Evolutionary conservation across 1,140 invertebrate genomes (phyloP), one percentile per base, ranked within the genome.

Genomic region (Apis laboriosa): DNA sequence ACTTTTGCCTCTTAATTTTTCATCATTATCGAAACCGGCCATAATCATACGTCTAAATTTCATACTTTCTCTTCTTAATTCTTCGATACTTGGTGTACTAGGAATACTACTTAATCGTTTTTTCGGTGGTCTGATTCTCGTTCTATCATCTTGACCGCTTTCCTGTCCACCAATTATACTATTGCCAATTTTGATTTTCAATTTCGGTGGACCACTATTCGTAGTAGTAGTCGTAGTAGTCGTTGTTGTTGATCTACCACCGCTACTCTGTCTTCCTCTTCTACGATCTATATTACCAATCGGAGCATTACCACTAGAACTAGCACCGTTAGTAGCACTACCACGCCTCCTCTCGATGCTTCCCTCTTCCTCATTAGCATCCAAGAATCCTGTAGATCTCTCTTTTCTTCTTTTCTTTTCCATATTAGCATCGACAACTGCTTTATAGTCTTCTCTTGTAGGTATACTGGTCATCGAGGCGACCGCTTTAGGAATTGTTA

Each of bases 401-500:
- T 95, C 94, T 71, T 96, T 95, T 90, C 97, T 97, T 55, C 96
- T 95, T 87, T 97, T 97, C 92, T 97, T 96, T 89, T 96, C 95
- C 78, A 95, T 95, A 60, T 96, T 96, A 7, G 95, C 95, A 80
- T 96, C 95, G 15, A 95, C 95, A 56, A 96, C 95, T 2, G 93
- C 94, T 88, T 97, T 96, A 90, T 98, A 98, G 90, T 98, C 97
- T 85, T 98, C 97, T 86, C 96, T 95, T 0, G 97, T 97, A 0
- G 97, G 97, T 89, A 97, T 97, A 51, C 95, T 96, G 0, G 97
- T 97, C 96, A 98, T 97, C 1, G 97, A 97, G 1, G 97, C 97
- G 2, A 98, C 97, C 2, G 97, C 97, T 93, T 98, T 98, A 0
- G 97, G 97, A 86, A 98, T 97, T 0, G 97, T 97, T 63, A 97